Base-by-base conservation (phyloP, 1,140 invertebrate genomes). In the Sycobia sp. region DNA sequence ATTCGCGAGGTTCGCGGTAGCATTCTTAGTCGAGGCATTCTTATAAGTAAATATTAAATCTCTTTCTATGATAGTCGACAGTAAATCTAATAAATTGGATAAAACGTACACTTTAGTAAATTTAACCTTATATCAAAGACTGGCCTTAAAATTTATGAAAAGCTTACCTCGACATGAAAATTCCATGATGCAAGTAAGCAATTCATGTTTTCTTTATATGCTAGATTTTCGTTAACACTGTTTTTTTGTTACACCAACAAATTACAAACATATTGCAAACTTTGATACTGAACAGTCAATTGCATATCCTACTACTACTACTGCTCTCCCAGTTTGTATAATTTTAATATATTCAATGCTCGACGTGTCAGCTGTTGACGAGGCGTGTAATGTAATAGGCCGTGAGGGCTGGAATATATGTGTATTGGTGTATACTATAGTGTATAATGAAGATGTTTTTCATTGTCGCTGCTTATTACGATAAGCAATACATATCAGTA, bases 1-100 rank as follows among this genome's bases (percentile, higher is more conserved):
- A 89, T 88, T 32, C 82, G 76, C 46, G 85, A 85, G 0, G 84
- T 86, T 60, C 84, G 82, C 22, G 82, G 80, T 60, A 85, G 72
- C 79, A 85, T 82, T 47, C 77, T 68, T 54, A 84, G 74, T 73
- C 79, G 75, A 25, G 77, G 75, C 83, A 84, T 84, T 46, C 46
- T 62, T 38, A 22, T 25, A 25, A 7, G 14, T 27, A 62, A 44
- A 46, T 23, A 27, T 9, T 47, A 50, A 54, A 20, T 54, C 18
- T 46, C 22, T 10, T n/a, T n/a, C n/a, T 49, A 62, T 47, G 44
- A 41, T 8, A 39, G 0, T 22, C 18, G 11, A 49, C 0, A 22
- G 16, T 47, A 39, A 4, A 38, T 13, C 51, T 62, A 25, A 55
- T 49, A 54, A 34, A 13, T n/a, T 10, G 4, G 10, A 39, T 11